Conservation (phyloP, 1,140 invertebrate genomes). For the Megalonaias nervosa region DNA sequence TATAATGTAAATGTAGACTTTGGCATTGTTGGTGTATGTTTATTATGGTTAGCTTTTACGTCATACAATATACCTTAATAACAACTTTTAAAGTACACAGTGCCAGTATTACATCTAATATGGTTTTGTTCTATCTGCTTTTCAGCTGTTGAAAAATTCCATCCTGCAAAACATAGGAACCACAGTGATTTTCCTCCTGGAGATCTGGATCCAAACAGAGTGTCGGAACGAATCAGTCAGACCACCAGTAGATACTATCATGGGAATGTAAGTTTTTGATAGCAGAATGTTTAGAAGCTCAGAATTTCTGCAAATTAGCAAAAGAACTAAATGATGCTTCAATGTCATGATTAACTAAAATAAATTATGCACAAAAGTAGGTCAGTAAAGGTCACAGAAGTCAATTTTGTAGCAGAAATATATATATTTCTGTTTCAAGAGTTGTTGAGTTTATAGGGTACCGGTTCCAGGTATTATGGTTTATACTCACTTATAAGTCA, state of each 20-base stretch:
- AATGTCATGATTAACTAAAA: background rate
- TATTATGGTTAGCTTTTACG: too few relatives aligned
- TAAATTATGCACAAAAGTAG: too few relatives aligned
- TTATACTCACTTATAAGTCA: too few relatives aligned
- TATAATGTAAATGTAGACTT: too few relatives aligned
- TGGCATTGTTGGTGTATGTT: too few relatives aligned
- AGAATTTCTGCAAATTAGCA: background rate
- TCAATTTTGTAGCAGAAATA: too few relatives aligned
- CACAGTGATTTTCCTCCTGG: slow-evolving; percentile 61
- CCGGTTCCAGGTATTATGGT: too few relatives aligned
- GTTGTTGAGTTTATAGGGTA: too few relatives aligned
- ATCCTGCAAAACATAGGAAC: slow-evolving; percentile 54
- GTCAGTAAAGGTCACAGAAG: too few relatives aligned
- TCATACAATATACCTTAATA: too few relatives aligned
- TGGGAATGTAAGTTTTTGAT: slow-evolving; percentile 55
- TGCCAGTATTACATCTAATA: background rate
- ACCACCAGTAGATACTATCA: slow-evolving; percentile 60
- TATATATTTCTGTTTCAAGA: too few relatives aligned
- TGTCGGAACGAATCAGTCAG: slow-evolving; percentile 48
- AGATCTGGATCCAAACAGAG: slow-evolving; percentile 48
- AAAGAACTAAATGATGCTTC: background rate
- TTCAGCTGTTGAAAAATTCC: slow-evolving; percentile 43
- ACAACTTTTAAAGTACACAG: too few relatives aligned
- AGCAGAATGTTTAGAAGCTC: background rate
- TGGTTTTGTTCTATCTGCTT: slow-evolving; percentile 10